These are phyloP conservation scores for Mus spretus DNA, from an alignment of 2,797 vertebrate species.

Conservation along the genomic window DNA sequence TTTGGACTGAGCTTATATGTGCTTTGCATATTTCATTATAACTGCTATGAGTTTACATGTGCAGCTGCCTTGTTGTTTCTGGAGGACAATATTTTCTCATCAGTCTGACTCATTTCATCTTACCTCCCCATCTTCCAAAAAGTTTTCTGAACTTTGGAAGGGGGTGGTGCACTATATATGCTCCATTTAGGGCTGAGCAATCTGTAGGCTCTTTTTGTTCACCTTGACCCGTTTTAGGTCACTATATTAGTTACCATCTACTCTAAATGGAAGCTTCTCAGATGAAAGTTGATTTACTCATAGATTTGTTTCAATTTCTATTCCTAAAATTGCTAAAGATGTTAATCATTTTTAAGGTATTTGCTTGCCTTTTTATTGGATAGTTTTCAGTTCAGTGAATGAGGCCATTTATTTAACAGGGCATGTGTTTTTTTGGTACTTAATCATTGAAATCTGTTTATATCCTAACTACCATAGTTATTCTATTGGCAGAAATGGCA, in stretches of 20 bases:
- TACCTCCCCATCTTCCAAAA: not conserved
- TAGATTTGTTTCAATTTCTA: not conserved
- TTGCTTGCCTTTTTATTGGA: not conserved
- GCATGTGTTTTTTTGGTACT: not conserved
- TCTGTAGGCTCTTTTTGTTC: not conserved
- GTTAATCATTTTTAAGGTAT: not conserved
- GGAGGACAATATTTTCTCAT: not conserved
- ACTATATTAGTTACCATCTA: too few relatives aligned
- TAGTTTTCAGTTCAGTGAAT: not conserved
- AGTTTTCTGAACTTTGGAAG: not conserved
- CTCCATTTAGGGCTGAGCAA: too few relatives aligned
- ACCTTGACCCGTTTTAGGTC: not conserved
- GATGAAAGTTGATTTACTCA: not conserved
- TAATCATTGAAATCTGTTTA: not conserved
- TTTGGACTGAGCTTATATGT: not conserved
- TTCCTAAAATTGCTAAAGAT: not conserved
- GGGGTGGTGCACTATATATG: not conserved
- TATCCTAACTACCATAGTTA: not conserved
- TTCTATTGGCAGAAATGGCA: not conserved
- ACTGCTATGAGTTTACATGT: not conserved
- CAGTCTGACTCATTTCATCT: not conserved
- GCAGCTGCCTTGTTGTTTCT: not conserved
- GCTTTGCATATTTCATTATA: not conserved
- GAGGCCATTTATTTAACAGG: not conserved
- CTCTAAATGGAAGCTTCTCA: not conserved